phyloP scores from a whole-genome alignment of 2,113 vertebrate genomes.

The Anas platyrhynchos region DNA sequence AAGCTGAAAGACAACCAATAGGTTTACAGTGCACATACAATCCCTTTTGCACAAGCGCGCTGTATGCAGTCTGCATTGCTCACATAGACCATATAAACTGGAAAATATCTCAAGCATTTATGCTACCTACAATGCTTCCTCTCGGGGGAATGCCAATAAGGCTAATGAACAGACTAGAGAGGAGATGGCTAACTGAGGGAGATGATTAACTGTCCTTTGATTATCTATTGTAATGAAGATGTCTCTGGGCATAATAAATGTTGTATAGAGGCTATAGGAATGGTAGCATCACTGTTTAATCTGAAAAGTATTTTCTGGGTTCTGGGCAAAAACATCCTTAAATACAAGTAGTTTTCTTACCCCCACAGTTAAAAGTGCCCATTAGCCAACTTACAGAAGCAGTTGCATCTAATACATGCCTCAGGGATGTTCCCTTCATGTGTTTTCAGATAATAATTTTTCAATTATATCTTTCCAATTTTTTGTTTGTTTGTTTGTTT shows the following conservation, averaged over 20 bases:
- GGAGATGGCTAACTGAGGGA: neutral
- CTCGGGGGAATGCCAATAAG: neutral
- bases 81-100: neutral
- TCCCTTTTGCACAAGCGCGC: neutral
- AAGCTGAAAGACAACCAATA: neutral
- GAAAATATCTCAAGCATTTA: neutral
- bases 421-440: neutral
- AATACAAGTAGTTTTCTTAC: neutral
- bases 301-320: neutral
- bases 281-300: neutral
- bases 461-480: neutral
- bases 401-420: neutral
- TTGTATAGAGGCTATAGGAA: neutral
- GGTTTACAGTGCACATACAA: neutral
- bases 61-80: neutral
- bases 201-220: neutral
- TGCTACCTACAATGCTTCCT: neutral
- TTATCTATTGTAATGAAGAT: neutral
- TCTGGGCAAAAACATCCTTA: neutral
- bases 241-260: neutral
- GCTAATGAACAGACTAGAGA: neutral
- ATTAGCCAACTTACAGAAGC: neutral
- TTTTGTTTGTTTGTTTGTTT: neutral
- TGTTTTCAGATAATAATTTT: neutral
- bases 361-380: neutral